These are phyloP conservation scores for Caenorhabditis brenneri DNA, from an alignment of 1,140 invertebrate species.

Conservation along the genomic window DNA sequence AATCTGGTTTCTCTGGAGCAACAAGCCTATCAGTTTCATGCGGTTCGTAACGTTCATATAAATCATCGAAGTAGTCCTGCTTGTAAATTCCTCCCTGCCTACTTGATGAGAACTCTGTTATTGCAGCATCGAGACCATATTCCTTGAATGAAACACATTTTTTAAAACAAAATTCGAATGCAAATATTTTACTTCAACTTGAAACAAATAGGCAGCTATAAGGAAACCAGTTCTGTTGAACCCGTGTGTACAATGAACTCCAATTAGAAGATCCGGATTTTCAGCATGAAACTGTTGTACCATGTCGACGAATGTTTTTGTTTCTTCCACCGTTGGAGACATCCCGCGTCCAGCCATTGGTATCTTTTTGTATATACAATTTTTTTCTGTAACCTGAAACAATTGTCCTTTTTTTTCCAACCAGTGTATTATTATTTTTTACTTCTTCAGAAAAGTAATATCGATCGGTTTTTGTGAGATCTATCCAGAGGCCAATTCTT, in stretches of 20 bases:
- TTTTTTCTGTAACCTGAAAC: conserved; percentile 75
- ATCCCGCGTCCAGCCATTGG: conserved; percentile 72
- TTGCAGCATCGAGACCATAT: conserved; percentile 81
- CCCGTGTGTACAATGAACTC: conserved; percentile 97
- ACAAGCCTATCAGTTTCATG: conserved; percentile 60
- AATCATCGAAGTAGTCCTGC: conserved; percentile 75
- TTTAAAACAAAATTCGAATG: conserved; percentile 48
- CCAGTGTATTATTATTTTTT: neutral
- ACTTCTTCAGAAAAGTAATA: conserved; percentile 86
- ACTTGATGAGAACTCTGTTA: conserved; percentile 79
- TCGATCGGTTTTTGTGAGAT: conserved; percentile 89
- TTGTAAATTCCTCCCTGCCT: conserved; percentile 79
- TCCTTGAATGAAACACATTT: conserved; percentile 66
- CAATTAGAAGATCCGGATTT: conserved; percentile 69
- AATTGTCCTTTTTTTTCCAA: conserved; percentile 80
- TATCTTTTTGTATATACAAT: conserved; percentile 76
- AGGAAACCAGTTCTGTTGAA: conserved; percentile 96
- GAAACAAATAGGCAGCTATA: conserved; percentile 85
- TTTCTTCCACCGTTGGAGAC: conserved; percentile 70
- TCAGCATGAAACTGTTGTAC: conserved; percentile 66
- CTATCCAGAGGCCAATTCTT: conserved; percentile 91
- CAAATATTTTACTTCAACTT: conserved; percentile 74
- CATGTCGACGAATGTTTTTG: conserved; percentile 66
- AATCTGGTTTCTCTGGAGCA: conserved; percentile 59
- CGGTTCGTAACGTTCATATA: conserved; percentile 61